Evolutionary conservation across 53 echinoderm and acorn worm species (phyloP), one percentile per base, ranked within the genome.

Genomic region (Temnopleurus reevesii): DNA sequence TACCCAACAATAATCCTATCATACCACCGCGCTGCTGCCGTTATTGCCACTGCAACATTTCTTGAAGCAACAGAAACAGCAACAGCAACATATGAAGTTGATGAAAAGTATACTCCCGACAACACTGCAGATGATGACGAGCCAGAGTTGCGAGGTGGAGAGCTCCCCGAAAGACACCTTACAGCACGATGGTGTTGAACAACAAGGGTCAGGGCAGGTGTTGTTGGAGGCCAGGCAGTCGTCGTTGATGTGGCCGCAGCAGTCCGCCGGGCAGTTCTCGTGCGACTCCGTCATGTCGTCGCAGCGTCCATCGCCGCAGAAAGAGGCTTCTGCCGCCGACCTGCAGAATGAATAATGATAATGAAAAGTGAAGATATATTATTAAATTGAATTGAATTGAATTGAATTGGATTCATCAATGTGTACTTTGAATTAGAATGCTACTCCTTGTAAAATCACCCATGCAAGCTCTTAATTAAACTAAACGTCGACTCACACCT

Each of bases 291-390:
- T 49, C 18, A 13, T 57, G 2, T 80, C 83, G 59, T 96, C 96
- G 57, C 96, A 96, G 12, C 91, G 91, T 13, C 96, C 96, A 61
- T 96, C 96, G 2, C 96, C 96, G 53, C 96, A 96, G 84, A 96
- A 96, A 1, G 60, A n/a, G 2, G 60, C 85, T 19, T 85, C 85
- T 0, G 13, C 61, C 4, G 85, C 21, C 6, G 85, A 85, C 10
- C 85, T 85, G 38, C 0, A 66, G 18, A 61, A 6, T 38, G n/a
- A 24, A 56, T 49, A 17, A 49, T 49, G 17, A 49, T 12, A 15
- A 12, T 49, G 9, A 15, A n/a, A n/a, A n/a, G n/a, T n/a, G n/a
- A n/a, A n/a, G n/a, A n/a, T n/a, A n/a, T n/a, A n/a, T n/a, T n/a
- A n/a, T n/a, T n/a, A n/a, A n/a, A n/a, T n/a, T n/a, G n/a, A n/a